phyloP scores from a whole-genome alignment of 64 coral and sea anemone species.

The Pocillopora damicornis region DNA sequence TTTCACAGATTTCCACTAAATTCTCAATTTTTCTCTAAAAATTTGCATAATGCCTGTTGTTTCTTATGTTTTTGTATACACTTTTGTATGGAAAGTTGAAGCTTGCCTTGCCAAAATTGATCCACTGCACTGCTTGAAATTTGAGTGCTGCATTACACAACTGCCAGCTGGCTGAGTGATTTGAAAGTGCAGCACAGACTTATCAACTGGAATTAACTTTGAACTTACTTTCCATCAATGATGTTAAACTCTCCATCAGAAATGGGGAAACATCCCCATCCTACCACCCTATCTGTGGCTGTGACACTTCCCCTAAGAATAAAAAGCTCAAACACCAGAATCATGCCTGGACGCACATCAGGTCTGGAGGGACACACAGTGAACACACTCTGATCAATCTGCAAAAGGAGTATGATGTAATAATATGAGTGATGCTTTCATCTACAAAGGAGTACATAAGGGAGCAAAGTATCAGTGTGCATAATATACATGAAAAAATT shows the following conservation, averaged over 20 bases:
- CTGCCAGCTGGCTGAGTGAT: no score
- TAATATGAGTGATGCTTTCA: background rate
- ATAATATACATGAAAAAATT: background rate
- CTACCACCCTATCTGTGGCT: constrained; percentile 92
- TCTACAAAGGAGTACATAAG: no score
- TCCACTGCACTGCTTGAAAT: no score
- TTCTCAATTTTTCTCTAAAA: no score
- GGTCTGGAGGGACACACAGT: constrained; percentile 98
- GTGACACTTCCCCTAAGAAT: constrained; percentile 91
- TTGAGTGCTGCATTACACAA: no score
- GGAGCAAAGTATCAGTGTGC: no score
- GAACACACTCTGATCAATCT: constrained; percentile 99
- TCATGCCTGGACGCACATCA: constrained; percentile 96
- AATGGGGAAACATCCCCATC: constrained; percentile 96
- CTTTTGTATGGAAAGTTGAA: no score
- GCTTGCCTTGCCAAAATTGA: no score
- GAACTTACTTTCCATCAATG: constrained; percentile 91
- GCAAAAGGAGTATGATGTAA: background rate
- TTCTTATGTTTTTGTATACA: no score
- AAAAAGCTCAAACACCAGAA: constrained; percentile 94
- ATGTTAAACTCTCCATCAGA: constrained; percentile 98
- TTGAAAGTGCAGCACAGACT: no score
- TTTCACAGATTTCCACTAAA: no score
- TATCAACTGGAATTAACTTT: background rate
- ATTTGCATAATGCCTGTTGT: no score